These are phyloP conservation scores for Marronus borbonicus DNA, from an alignment of 2,888 invertebrate genomes.

Conservation along the genomic window DNA sequence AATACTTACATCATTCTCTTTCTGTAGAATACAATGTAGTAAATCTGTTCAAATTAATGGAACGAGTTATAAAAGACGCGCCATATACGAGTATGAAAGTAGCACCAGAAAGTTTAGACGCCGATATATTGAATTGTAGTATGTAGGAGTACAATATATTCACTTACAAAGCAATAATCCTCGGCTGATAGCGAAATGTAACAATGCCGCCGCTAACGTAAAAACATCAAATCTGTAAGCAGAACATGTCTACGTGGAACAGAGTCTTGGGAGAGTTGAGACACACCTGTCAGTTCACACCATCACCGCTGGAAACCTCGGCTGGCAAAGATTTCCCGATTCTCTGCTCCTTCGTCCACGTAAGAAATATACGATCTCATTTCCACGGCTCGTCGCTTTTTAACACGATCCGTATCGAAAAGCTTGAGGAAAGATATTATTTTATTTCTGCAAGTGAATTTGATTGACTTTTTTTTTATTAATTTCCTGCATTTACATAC, in stretches of 20 bases:
- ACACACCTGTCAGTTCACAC: constrained; percentile 65
- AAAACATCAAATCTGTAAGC: constrained; percentile 47
- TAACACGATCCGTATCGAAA: constrained; percentile 14
- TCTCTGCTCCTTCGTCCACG: constrained; percentile 64
- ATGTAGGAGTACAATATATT: not conserved
- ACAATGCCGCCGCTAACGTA: constrained; percentile 23
- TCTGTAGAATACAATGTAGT: no score
- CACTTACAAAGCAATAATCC: constrained; percentile 20
- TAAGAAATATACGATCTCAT: constrained; percentile 59
- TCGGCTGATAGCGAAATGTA: constrained; percentile 20
- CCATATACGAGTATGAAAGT: no score
- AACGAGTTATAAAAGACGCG: no score
- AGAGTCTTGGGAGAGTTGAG: constrained; percentile 40
- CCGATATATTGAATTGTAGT: not conserved
- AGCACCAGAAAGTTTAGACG: not conserved
- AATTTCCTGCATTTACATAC: no score
- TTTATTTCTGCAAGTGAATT: not conserved
- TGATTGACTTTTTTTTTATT: no score
- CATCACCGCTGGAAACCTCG: constrained; percentile 65
- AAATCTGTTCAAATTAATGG: no score
- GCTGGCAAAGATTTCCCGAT: constrained; percentile 66
- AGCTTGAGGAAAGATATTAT: not conserved
- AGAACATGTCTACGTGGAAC: constrained; percentile 44
- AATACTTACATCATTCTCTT: no score
- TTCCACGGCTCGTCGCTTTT: constrained; percentile 19